These are phyloP conservation scores for Ophioninae sp. DNA, from an alignment of 2,888 invertebrate species.

Conservation along the genomic window DNA sequence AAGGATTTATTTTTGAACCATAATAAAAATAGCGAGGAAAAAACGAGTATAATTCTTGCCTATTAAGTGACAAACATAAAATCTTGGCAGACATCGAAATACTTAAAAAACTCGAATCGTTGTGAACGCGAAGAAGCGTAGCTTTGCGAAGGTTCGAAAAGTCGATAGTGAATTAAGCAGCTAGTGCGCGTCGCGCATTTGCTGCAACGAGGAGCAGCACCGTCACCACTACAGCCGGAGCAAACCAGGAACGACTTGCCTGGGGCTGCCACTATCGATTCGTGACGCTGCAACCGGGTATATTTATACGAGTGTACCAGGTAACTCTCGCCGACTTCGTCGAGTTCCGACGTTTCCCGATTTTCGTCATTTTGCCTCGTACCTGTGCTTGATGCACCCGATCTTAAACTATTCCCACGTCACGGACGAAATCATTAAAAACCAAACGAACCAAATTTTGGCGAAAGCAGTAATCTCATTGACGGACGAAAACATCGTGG, in stretches of 20 bases:
- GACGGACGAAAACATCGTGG: neutral
- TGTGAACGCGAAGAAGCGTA: slow-evolving; percentile 52
- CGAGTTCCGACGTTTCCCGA: slow-evolving; percentile 30
- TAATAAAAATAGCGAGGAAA: neutral
- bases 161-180: slow-evolving; percentile 70
- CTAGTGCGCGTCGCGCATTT: slow-evolving; percentile 64
- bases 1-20: neutral
- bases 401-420: slow-evolving; percentile 1
- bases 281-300: slow-evolving; percentile 65
- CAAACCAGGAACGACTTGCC: slow-evolving; percentile 62
- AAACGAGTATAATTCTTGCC: neutral
- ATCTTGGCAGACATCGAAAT: slow-evolving; percentile 13
- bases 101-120: slow-evolving; percentile 20
- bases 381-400: neutral
- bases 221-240: slow-evolving; percentile 35
- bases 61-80: neutral
- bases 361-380: slow-evolving; percentile 19
- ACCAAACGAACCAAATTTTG: slow-evolving; percentile 2
- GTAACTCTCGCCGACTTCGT: slow-evolving; percentile 48
- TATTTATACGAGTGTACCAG: slow-evolving; percentile 65
- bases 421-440: slow-evolving; percentile 24
- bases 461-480: neutral
- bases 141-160: slow-evolving; percentile 60
- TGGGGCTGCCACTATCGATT: slow-evolving; percentile 69
- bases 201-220: slow-evolving; percentile 53